Evolutionary conservation across 2,888 invertebrate species (phyloP), one percentile per base, ranked within the genome.

Genomic region (Ophion ventricosus): DNA sequence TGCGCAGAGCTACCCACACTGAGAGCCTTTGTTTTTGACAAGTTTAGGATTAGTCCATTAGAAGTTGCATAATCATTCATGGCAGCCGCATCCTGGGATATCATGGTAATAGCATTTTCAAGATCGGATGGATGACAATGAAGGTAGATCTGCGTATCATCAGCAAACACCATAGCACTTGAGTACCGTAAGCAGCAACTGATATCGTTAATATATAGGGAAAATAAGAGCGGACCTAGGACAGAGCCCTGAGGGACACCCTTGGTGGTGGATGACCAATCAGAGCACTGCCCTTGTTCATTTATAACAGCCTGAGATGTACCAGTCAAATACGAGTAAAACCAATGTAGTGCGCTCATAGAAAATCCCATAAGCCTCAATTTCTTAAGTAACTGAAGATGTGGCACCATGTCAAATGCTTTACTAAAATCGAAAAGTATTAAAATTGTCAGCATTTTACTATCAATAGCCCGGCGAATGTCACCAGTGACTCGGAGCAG

Each of bases 181-280:
- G 43, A 69, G 20, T 69, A 11, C 0, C 1, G 0, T 0, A 69
- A 14, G 0, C 23, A 17, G 2, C 10, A 0, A 0, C 57, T 26
- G 0, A 77, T 61, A 14, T 77, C 69, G 49, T 77, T 77, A 7
- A 61, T 69, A n/a, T 25, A 69, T 0, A 77, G 26, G 0, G 67
- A 69, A 5, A 77, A 76, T 5, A 77, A n/a, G 0, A 77, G 26
- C 0, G 67, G 77, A 0, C 77, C 77, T 0, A 77, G 26, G 0
- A 69, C 67, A 59, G 77, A 77, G 2, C 67, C 67, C 2, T 77
- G 69, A 0, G 69, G 77, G 1, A 77, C 67, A 0, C 67, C 67
- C 10, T 17, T 20, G 2, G 40, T 25, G 8, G 25, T 25, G 1
- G 57, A 8, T 3, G 25, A 2, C 43, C 43, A 59, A 0, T 7